Evolutionary conservation across 2,888 invertebrate species (phyloP).

Genomic region (Cerastis rubricosa): DNA sequence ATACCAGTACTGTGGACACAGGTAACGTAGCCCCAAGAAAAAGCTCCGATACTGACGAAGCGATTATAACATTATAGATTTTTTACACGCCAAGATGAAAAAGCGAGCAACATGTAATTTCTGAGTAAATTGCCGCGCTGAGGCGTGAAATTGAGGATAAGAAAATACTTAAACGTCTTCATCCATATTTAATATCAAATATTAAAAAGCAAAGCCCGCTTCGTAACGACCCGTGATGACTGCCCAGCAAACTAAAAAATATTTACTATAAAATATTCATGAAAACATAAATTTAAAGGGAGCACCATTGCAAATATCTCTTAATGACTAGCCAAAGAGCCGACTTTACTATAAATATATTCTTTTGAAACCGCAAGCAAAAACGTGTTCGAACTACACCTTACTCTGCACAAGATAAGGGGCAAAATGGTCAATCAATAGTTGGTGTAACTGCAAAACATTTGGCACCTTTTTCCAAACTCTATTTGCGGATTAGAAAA

Average conservation of each 20-base stretch:
- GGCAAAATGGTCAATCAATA: slow-evolving; percentile 64
- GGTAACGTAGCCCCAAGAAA: slow-evolving; percentile 11
- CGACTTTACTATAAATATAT: slow-evolving; percentile 75
- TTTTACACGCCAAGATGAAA: slow-evolving; percentile 39
- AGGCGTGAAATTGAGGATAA: slow-evolving; percentile 54
- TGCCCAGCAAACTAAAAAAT: slow-evolving; percentile 53
- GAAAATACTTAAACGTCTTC: slow-evolving; percentile 60
- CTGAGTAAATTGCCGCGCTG: slow-evolving; percentile 48
- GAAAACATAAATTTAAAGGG: slow-evolving; percentile 74
- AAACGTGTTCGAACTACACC: slow-evolving; percentile 11
- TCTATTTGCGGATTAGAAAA: slow-evolving; percentile 20
- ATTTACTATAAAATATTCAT: slow-evolving; percentile 76
- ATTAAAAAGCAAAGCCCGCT: slow-evolving; percentile 53
- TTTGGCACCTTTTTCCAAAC: slow-evolving; percentile 59
- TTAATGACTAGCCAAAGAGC: slow-evolving; percentile 78
- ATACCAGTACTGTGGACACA: not conserved
- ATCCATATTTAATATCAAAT: slow-evolving; percentile 64
- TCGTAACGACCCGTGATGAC: slow-evolving; percentile 58
- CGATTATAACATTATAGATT: slow-evolving; percentile 37
- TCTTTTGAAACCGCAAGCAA: slow-evolving; percentile 48
- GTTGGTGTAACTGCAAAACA: slow-evolving; percentile 68
- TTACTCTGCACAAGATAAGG: slow-evolving; percentile 40
- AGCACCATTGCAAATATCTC: slow-evolving; percentile 78
- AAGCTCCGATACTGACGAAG: slow-evolving; percentile 12
- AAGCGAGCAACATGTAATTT: slow-evolving; percentile 47